Conservation (phyloP, 2,888 invertebrate species). For the Plagiodera versicolora region DNA sequence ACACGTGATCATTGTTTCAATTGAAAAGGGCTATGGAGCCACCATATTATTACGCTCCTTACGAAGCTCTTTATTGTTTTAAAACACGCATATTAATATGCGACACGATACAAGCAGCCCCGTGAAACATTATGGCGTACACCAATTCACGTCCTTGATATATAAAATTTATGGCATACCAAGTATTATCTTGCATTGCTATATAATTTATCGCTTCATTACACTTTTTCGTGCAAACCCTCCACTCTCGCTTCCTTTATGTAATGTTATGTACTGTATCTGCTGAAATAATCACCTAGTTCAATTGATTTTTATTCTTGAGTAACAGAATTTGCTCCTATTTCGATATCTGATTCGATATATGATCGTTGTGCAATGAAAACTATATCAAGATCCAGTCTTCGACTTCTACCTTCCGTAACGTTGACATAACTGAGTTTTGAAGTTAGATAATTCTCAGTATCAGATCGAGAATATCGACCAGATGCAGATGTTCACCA, state of each 20-base stretch:
- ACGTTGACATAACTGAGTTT: no score
- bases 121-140: conserved; percentile 22
- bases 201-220: conserved; percentile 31
- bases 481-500: no score
- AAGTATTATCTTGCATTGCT: conserved; percentile 26
- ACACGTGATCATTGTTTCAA: conserved; percentile 10
- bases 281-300: no score
- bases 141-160: conserved; percentile 26
- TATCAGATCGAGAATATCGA: no score
- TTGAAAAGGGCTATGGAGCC: conserved; percentile 20
- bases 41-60: conserved; percentile 11
- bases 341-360: no score
- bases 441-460: no score
- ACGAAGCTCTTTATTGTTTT: conserved; percentile 22
- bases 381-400: no score
- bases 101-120: conserved; percentile 22
- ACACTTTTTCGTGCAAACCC: conserved; percentile 25
- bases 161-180: conserved; percentile 26
- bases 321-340: no score
- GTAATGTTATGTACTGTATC: conserved; percentile 14
- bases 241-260: conserved; percentile 13
- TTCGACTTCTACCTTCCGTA: no score
- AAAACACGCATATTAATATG: conserved; percentile 29
- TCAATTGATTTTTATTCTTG: no score
- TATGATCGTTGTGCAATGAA: no score